Percentiles rank a stretch among this genome's conserved stretches.
phyloP scores from a whole-genome alignment of 2,113 vertebrate genomes.

The Notarius quadriscutis region DNA sequence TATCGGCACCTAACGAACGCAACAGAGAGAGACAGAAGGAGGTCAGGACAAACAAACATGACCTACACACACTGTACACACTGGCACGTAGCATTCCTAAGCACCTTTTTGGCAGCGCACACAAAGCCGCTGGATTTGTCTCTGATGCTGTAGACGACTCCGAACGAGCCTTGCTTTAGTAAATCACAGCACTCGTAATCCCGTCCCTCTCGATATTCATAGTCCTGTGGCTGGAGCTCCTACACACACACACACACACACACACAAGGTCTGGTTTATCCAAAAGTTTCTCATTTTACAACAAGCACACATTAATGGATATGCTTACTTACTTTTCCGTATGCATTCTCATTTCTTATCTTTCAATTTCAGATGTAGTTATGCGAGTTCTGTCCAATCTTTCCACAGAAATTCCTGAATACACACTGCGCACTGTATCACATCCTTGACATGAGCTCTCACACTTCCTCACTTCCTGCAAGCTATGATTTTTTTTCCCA shows the following conservation, averaged over 20 bases:
- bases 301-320: not conserved
- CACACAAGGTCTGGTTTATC: not conserved
- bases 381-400: not conserved
- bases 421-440: no score
- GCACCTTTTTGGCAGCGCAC: constrained; percentile 94
- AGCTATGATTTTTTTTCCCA: not conserved
- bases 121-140: constrained; percentile 87
- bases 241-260: constrained; percentile 53
- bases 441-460: not conserved
- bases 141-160: constrained; percentile 84
- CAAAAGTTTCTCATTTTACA: not conserved
- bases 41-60: not conserved
- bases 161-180: constrained; percentile 88
- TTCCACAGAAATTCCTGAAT: not conserved
- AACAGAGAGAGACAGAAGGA: not conserved
- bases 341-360: not conserved
- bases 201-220: constrained; percentile 86
- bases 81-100: not conserved
- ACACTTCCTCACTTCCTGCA: not conserved
- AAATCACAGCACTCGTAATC: constrained; percentile 80
- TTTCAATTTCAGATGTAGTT: not conserved
- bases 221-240: constrained; percentile 86
- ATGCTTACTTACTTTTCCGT: not conserved
- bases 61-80: not conserved
- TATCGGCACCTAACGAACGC: constrained; percentile 74